Conservation (phyloP, 2,797 vertebrate species). For the Gambusia yucatana region DNA sequence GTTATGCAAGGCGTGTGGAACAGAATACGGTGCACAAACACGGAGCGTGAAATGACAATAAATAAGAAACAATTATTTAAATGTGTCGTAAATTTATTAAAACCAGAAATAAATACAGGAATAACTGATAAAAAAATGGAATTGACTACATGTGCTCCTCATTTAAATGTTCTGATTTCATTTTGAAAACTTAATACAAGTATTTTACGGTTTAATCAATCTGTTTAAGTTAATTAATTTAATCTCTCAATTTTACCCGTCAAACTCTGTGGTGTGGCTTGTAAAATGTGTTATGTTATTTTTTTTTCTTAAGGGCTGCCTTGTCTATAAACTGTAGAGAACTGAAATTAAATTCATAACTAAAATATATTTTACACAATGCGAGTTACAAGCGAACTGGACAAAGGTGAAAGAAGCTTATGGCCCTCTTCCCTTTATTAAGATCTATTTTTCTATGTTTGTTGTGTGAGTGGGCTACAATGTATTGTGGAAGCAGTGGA, state of each 20-base stretch:
- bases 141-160: too few relatives aligned
- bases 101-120: too few relatives aligned
- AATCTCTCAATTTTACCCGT: too few relatives aligned
- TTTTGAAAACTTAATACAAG: too few relatives aligned
- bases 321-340: not conserved
- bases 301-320: not conserved
- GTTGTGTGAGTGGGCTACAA: slow-evolving; percentile 3
- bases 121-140: too few relatives aligned
- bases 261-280: not conserved
- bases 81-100: too few relatives aligned
- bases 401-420: not conserved
- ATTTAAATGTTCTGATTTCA: too few relatives aligned
- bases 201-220: too few relatives aligned
- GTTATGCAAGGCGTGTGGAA: slow-evolving; percentile 17
- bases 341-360: not conserved
- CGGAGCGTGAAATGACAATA: too few relatives aligned
- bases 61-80: too few relatives aligned
- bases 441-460: not conserved
- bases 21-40: not conserved
- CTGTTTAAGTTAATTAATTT: too few relatives aligned
- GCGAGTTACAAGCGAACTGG: not conserved
- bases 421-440: not conserved
- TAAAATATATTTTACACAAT: not conserved
- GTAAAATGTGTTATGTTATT: not conserved
- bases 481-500: not conserved